Percentiles rank a stretch among this genome's conserved stretches.
Conservation (phyloP, 2,113 vertebrate species). For the Xerus inauris region DNA sequence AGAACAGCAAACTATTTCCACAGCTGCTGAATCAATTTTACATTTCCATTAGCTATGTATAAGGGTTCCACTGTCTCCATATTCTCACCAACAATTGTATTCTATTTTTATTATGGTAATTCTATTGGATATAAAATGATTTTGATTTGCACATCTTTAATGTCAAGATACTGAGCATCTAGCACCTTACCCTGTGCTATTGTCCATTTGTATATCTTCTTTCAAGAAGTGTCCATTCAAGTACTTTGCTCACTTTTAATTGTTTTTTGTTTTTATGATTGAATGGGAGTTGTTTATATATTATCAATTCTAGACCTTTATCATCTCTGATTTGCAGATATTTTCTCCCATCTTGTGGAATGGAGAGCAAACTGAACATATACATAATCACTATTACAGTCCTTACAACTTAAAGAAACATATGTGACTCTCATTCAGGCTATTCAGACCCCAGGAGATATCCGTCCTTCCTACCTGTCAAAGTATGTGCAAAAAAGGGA, state of each 20-base stretch:
- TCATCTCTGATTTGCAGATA: background rate
- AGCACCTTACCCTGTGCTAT: background rate
- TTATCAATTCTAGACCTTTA: background rate
- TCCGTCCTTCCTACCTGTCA: background rate
- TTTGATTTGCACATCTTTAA: background rate
- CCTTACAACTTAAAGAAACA: no score
- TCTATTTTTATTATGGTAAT: background rate
- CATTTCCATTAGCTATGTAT: background rate
- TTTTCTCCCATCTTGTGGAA: background rate
- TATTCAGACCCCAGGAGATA: background rate
- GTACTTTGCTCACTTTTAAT: background rate
- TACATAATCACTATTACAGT: background rate
- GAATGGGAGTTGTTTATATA: background rate
- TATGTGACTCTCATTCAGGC: no score
- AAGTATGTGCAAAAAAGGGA: background rate
- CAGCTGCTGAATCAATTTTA: background rate
- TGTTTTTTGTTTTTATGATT: background rate
- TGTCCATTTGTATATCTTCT: background rate
- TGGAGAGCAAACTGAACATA: background rate
- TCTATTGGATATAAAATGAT: background rate
- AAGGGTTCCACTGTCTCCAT: background rate
- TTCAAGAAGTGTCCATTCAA: background rate
- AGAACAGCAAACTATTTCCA: background rate
- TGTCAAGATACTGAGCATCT: background rate
- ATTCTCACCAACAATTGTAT: background rate